phyloP scores from a whole-genome alignment of 1,140 invertebrate genomes.

The Ips typographus region DNA sequence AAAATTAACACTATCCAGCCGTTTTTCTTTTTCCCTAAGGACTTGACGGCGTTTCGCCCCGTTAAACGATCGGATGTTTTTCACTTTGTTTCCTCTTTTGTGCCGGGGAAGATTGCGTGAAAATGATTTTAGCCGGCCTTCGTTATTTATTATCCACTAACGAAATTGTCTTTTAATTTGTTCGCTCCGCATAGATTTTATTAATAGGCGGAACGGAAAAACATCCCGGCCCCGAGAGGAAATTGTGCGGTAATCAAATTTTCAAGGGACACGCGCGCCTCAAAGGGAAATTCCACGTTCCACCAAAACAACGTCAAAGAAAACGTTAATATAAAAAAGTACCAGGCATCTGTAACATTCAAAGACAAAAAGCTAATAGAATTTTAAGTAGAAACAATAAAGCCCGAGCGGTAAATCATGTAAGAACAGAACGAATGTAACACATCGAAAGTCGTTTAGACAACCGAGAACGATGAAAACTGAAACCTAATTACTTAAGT shows the following conservation, averaged over 20 bases:
- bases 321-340: no score
- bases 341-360: no score
- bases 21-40: slow-evolving; percentile 5
- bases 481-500: slow-evolving; percentile 19
- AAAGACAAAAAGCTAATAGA: no score
- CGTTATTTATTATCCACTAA: slow-evolving; percentile 10
- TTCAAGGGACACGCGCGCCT: no score
- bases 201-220: neutral
- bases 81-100: slow-evolving; percentile 15
- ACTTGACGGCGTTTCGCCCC: slow-evolving; percentile 3
- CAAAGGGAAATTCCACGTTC: no score
- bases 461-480: neutral
- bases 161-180: slow-evolving; percentile 1
- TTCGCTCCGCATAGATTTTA: neutral
- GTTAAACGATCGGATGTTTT: slow-evolving; percentile 17
- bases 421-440: neutral
- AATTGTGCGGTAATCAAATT: no score
- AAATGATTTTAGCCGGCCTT: slow-evolving; percentile 11
- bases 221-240: no score
- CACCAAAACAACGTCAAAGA: no score
- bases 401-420: neutral
- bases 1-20: slow-evolving; percentile 13
- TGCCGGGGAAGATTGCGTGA: slow-evolving; percentile 7
- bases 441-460: slow-evolving; percentile 1
- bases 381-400: no score